A percentile compares a stretch with the other conserved stretches of the same genome.
Evolutionary conservation across 2,113 vertebrate genomes (phyloP).

Genomic region (Callionymus lyra): DNA sequence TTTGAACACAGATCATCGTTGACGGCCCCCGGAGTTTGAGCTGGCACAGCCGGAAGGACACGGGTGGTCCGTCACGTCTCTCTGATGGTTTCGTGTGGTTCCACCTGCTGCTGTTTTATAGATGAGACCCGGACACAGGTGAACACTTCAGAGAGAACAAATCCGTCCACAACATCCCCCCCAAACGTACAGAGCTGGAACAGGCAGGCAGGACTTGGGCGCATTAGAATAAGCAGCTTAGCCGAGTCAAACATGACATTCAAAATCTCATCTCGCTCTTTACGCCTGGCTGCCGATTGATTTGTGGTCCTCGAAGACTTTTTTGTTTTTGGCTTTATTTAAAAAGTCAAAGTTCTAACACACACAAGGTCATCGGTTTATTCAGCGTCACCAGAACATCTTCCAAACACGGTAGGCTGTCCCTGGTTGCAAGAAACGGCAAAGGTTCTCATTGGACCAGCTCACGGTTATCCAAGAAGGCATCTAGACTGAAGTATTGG

Average conservation of each 20-base stretch:
- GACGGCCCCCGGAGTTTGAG: constrained; percentile 22
- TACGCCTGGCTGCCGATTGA: no score
- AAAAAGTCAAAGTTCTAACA: no score
- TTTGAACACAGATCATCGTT: constrained; percentile 16
- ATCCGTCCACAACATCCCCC: constrained; percentile 5
- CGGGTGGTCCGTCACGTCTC: constrained; percentile 10
- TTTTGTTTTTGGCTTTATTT: no score
- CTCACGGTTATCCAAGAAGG: no score
- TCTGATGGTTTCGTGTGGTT: constrained; percentile 26
- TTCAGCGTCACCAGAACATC: no score
- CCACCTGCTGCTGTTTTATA: constrained; percentile 18
- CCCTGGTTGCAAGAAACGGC: no score
- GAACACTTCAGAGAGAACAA: constrained; percentile 10
- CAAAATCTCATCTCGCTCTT: no score
- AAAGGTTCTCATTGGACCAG: no score
- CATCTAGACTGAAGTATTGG: no score
- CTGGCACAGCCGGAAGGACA: constrained; percentile 12
- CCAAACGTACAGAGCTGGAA: constrained; percentile 5
- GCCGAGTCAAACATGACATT: constrained; percentile 1
- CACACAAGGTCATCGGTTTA: no score
- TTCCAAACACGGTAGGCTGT: no score
- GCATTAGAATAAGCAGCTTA: constrained; percentile 17
- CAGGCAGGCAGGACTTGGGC: constrained; percentile 1
- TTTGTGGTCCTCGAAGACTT: no score
- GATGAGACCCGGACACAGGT: constrained; percentile 22